phyloP scores from a whole-genome alignment of 2,797 vertebrate genomes.

The Prunella strophiata region DNA sequence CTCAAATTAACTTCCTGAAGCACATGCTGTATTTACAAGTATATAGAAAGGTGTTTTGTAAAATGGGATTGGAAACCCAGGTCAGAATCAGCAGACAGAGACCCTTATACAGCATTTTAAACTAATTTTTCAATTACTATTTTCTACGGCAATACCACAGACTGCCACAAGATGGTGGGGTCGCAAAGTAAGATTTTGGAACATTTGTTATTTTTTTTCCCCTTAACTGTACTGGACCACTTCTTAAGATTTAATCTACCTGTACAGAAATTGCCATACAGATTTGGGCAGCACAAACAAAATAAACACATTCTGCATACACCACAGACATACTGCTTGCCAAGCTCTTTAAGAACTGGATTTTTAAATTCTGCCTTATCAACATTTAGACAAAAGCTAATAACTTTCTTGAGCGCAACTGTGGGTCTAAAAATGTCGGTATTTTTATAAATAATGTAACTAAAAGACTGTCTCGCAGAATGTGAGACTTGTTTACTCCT shows the following conservation, averaged over 20 bases:
- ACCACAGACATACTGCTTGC: background rate
- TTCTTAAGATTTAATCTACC: background rate
- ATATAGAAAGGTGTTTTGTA: background rate
- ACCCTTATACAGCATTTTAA: background rate
- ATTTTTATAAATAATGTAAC: background rate
- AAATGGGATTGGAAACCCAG: background rate
- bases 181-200: background rate
- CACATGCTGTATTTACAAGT: background rate
- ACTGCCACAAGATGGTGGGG: slow-evolving; percentile 54
- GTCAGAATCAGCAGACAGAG: accelerated
- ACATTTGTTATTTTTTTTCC: background rate
- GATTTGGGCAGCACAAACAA: background rate
- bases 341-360: background rate
- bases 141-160: background rate
- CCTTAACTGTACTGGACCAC: background rate
- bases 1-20: background rate
- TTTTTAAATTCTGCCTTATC: background rate
- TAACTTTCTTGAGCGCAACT: background rate
- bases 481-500: background rate
- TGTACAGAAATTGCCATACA: background rate
- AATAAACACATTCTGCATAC: background rate
- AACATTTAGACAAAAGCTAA: background rate
- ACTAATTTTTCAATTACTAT: background rate
- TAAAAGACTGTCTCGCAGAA: background rate
- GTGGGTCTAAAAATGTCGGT: background rate